These are phyloP conservation scores for Hippolais icterina DNA, from an alignment of 2,113 vertebrate genomes.

Conservation along the genomic window DNA sequence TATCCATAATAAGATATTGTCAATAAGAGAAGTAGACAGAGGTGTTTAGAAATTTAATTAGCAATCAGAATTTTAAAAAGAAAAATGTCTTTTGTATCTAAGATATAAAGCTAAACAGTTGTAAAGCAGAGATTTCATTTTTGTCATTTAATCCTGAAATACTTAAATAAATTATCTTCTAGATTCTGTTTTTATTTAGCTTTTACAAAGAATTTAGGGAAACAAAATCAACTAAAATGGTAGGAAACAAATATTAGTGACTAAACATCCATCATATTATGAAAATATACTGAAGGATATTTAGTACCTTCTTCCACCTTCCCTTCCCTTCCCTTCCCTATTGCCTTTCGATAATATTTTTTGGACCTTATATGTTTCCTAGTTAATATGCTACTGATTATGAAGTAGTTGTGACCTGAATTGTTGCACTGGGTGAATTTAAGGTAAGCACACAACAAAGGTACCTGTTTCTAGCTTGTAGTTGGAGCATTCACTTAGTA, in stretches of 20 bases:
- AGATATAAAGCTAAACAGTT: background rate
- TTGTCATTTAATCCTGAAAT: background rate
- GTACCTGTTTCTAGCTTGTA: background rate
- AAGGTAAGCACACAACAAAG: background rate
- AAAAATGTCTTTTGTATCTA: background rate
- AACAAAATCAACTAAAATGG: background rate
- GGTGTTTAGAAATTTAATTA: background rate
- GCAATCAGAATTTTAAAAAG: background rate
- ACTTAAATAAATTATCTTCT: background rate
- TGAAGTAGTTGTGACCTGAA: background rate
- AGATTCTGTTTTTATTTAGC: background rate
- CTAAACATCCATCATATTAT: background rate
- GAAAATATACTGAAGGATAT: background rate
- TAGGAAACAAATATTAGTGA: background rate
- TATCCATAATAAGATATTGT: background rate
- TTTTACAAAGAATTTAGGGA: background rate
- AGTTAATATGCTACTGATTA: background rate
- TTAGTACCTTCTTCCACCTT: background rate
- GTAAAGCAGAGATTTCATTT: background rate
- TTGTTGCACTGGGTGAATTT: background rate
- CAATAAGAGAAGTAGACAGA: background rate
- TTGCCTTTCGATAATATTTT: background rate
- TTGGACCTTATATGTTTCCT: background rate
- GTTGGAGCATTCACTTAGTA: background rate
- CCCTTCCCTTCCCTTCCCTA: rapidly evolving